Base-by-base conservation (phyloP, 2,888 invertebrate species). In the Alsophila aescularia region DNA sequence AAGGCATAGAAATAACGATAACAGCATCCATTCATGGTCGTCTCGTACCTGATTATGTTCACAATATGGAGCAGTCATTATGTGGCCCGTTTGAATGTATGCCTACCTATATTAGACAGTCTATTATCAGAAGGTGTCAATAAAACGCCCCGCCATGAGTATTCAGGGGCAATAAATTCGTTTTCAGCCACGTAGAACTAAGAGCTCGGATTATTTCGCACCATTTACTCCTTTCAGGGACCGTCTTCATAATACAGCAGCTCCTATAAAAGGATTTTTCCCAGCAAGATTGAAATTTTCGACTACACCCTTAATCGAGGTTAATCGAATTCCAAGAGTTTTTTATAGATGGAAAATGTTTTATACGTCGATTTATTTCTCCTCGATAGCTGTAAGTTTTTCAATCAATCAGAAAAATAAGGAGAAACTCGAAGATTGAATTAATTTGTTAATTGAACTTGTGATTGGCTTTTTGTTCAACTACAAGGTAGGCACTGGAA, bases 141-240 rank as follows among this genome's bases (percentile, higher is more conserved):
- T 82, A 83, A 83, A 85, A 79, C 72, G 74, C 77, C 75, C 75
- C 76, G 75, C 74, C 73, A 72, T 75, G 78, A 75, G 83, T 81
- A 83, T 83, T 80, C 82, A 76, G 76, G 69, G 77, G 85, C 83
- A 87, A 90, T 90, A 90, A 90, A 90, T 90, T 90, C 85, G 82
- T 83, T 87, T 85, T 81, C 83, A 86, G 81, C 84, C 79, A 78
- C 84, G 85, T 77, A 85, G 86, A 88, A 87, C 89, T 88, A 87
- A 88, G 89, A 88, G 87, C 82, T 76, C 81, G 83, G 90, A 90
- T 90, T 90, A 90, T 89, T 87, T 89, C 89, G 73, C 86, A 78
- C 87, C 88, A 90, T 90, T 90, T 88, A 87, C 86, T 83, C 87
- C 85, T 89, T 90, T 90, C 88, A 88, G 75, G 76, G 77, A 79